Evolutionary conservation across 2,113 vertebrate species (phyloP).

Genomic region (Leiothrix lutea): DNA sequence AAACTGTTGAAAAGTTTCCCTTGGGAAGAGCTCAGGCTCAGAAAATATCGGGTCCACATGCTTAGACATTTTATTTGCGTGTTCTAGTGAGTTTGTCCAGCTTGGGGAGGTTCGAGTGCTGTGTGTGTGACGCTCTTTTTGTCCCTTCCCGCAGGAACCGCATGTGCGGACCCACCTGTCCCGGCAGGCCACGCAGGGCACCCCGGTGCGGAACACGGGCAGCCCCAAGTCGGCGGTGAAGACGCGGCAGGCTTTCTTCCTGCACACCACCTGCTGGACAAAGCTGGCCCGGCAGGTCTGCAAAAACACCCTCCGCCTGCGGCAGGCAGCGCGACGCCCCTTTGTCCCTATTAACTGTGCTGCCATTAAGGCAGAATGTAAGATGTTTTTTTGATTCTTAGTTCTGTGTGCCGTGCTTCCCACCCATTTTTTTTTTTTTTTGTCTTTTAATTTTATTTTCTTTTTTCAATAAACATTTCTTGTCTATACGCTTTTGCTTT

Average conservation of each 20-base stretch:
- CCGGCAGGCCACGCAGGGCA: conserved; percentile 90
- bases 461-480: conserved; percentile 86
- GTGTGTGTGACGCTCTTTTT: neutral
- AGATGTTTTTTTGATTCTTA: conserved; percentile 99
- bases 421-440: conserved; percentile 67
- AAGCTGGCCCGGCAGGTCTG: conserved; percentile 98
- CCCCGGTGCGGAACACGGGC: conserved; percentile 90
- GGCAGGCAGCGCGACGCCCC: conserved; percentile 93
- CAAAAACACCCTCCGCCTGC: conserved; percentile 94
- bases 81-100: neutral
- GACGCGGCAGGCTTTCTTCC: conserved; percentile 95
- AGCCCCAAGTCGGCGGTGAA: conserved; percentile 96
- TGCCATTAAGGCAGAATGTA: conserved; percentile 99
- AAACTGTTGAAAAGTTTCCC: too few relatives aligned
- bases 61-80: neutral
- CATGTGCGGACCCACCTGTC: conserved; percentile 85
- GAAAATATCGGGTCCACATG: too few relatives aligned
- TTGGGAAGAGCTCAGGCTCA: too few relatives aligned
- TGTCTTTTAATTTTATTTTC: conserved; percentile 72
- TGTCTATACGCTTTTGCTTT: conserved; percentile 79
- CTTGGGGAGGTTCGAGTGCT: rapidly evolving
- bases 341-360: conserved; percentile 99
- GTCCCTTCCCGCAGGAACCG: conserved; percentile 74
- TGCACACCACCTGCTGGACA: conserved; percentile 94
- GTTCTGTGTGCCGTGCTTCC: conserved; percentile 81